Percentiles rank a stretch among this genome's conserved stretches.
Evolutionary conservation across 2,888 invertebrate genomes (phyloP).

Genomic region (Pteria penguin): DNA sequence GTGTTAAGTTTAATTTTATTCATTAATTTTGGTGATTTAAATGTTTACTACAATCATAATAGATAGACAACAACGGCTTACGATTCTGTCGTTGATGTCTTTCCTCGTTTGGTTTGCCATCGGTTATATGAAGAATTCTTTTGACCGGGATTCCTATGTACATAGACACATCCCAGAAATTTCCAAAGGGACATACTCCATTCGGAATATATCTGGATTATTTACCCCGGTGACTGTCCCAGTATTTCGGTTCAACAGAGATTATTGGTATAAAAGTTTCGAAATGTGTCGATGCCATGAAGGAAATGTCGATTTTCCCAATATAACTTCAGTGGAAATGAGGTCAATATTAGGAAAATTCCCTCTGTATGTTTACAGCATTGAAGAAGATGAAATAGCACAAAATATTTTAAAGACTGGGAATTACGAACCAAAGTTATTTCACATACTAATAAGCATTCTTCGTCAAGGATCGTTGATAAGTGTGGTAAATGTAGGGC

Average conservation of each 20-base stretch:
- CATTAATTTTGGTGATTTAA: too few relatives aligned
- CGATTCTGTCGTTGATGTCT: too few relatives aligned
- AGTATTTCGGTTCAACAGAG: background rate
- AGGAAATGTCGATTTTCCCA: background rate
- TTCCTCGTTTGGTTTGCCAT: too few relatives aligned
- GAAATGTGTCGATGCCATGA: background rate
- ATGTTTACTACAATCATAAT: too few relatives aligned
- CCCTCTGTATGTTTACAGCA: background rate
- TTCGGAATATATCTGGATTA: background rate
- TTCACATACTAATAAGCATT: background rate
- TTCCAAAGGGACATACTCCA: background rate
- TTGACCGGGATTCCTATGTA: too few relatives aligned
- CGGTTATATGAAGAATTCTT: too few relatives aligned
- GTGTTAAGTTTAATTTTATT: too few relatives aligned
- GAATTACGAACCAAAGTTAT: background rate
- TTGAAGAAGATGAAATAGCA: background rate
- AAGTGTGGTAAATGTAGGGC: background rate
- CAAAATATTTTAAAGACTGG: background rate
- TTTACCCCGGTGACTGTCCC: background rate
- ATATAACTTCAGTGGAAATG: background rate
- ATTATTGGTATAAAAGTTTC: background rate
- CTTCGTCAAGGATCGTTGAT: background rate
- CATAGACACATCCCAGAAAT: too few relatives aligned
- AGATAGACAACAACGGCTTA: too few relatives aligned
- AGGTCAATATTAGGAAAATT: background rate